Conservation (phyloP, 2,797 vertebrate genomes). For the Glossophaga mutica region DNA sequence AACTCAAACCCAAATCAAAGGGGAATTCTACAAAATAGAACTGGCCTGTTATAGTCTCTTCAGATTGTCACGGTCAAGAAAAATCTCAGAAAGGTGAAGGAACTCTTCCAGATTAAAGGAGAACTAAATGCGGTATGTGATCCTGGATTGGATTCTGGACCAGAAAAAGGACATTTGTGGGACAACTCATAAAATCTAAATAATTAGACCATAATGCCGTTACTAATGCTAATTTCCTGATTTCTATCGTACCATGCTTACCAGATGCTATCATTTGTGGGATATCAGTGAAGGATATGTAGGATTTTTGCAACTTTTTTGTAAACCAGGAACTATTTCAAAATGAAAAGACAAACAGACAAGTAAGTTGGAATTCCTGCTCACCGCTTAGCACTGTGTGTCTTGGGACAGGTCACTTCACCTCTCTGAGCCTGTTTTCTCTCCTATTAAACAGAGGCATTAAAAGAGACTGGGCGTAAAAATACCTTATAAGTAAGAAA, state of each 20-base stretch:
- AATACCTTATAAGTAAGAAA: neutral
- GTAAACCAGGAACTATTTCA: neutral
- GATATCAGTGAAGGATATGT: neutral
- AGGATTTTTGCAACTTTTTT: neutral
- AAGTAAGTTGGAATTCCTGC: neutral
- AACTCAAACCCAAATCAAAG: neutral
- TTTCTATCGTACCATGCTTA: neutral
- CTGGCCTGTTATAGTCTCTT: neutral
- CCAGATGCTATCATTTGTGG: neutral
- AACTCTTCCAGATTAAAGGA: neutral
- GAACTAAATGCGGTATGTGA: neutral
- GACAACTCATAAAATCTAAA: neutral
- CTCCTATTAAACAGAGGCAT: neutral
- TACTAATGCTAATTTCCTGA: neutral
- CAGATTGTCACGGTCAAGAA: neutral
- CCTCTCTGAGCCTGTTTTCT: neutral
- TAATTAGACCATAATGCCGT: neutral
- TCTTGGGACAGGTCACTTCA: neutral
- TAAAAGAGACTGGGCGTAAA: neutral
- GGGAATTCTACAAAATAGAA: neutral
- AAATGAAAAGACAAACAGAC: neutral
- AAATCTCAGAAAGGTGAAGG: neutral
- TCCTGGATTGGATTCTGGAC: neutral
- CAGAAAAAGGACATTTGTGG: neutral
- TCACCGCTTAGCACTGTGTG: neutral